Conservation (phyloP, 2,113 vertebrate genomes). For the Boleophthalmus pectinirostris region DNA sequence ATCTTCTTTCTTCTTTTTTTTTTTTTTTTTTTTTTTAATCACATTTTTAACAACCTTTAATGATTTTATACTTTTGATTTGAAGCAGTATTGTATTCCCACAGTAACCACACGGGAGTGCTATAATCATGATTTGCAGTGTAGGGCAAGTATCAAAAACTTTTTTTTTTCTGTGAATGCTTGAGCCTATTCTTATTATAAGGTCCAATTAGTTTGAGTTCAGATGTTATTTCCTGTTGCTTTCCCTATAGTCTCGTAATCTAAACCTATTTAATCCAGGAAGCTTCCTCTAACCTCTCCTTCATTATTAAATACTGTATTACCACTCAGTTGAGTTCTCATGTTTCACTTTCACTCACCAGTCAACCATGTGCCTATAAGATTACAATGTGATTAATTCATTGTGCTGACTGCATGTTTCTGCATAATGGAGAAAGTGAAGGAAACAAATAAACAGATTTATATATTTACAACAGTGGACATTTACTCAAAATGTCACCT, state of each 20-base stretch:
- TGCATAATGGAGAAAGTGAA: not conserved
- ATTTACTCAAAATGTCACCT: not conserved
- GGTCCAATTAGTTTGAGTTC: not conserved
- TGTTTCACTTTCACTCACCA: slow-evolving; percentile 65
- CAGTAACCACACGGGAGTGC: slow-evolving; percentile 34
- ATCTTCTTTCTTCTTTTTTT: no score
- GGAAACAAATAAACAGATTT: not conserved
- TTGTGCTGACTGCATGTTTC: slow-evolving; percentile 37
- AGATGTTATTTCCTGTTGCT: not conserved
- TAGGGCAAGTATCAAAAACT: not conserved
- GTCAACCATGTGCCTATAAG: slow-evolving; percentile 36
- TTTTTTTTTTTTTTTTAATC: no score
- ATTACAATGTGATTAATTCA: slow-evolving; percentile 68
- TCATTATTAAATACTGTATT: slow-evolving; percentile 63
- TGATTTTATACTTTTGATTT: no score
- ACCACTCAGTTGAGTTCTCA: slow-evolving; percentile 41
- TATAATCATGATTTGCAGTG: slow-evolving; percentile 17
- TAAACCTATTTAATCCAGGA: slow-evolving; percentile 4
- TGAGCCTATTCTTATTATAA: not conserved
- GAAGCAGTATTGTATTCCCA: not conserved
- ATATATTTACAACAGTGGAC: not conserved
- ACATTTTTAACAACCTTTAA: no score
- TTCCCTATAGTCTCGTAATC: not conserved
- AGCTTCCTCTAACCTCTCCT: slow-evolving; percentile 42
- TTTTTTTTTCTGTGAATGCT: not conserved